phyloP scores from a whole-genome alignment of 2,797 vertebrate species.

The Sebastes ruberrimus region DNA sequence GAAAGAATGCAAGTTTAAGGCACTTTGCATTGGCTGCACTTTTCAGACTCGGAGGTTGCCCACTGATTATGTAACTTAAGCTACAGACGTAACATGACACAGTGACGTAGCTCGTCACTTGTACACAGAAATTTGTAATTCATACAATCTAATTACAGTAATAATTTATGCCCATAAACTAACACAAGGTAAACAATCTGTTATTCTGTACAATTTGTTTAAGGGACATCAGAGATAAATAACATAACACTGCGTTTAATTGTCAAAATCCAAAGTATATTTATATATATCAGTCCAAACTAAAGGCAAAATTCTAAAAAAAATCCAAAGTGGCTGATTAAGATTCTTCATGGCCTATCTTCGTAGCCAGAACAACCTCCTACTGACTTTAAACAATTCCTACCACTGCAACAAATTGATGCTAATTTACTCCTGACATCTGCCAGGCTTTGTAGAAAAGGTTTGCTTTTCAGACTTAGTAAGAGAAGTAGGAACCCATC shows the following conservation, averaged over 20 bases:
- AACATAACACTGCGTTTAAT: neutral
- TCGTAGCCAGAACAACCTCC: neutral
- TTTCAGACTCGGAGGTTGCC: no score
- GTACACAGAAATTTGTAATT: neutral
- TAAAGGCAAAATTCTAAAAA: neutral
- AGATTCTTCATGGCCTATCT: neutral
- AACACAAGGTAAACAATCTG: neutral
- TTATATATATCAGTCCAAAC: neutral
- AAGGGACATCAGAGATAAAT: neutral
- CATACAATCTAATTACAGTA: no score
- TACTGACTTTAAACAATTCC: neutral
- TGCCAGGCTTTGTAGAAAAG: neutral
- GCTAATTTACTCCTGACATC: neutral
- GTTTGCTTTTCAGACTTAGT: neutral
- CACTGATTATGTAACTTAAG: no score
- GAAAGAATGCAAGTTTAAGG: no score
- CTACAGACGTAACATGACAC: no score
- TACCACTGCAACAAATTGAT: neutral
- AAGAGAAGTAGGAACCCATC: neutral
- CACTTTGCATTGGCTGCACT: no score
- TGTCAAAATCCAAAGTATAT: neutral
- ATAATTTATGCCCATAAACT: neutral
- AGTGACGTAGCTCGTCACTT: no score
- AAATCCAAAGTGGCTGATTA: neutral
- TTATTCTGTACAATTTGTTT: neutral